Conservation (phyloP, 2,888 invertebrate genomes). For the Heliconius hortense region DNA sequence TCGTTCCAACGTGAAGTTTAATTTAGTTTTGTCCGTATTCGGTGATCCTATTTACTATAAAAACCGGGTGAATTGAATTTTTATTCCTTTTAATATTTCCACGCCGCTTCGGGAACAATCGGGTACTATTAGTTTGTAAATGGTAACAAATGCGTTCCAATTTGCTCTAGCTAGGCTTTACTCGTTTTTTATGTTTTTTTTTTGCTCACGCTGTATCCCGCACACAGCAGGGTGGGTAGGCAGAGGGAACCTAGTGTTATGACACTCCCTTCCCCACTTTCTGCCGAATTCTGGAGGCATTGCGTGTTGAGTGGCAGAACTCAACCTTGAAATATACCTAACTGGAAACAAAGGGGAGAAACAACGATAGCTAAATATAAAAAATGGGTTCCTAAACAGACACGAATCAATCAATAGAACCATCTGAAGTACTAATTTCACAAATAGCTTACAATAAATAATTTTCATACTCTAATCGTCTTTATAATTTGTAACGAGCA, state of each 20-base stretch:
- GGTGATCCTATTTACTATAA: constrained; percentile 27
- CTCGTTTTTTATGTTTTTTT: not conserved
- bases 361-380: not conserved
- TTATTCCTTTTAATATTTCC: constrained; percentile 9
- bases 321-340: too few relatives aligned
- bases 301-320: too few relatives aligned
- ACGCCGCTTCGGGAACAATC: constrained; percentile 2
- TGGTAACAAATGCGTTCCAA: constrained; percentile 20
- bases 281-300: too few relatives aligned
- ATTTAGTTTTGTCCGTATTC: constrained; percentile 42
- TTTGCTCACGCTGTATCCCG: not conserved
- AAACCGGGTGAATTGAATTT: constrained; percentile 17
- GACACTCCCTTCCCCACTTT: too few relatives aligned
- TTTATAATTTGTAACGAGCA: constrained; percentile 19
- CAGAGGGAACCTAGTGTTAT: too few relatives aligned
- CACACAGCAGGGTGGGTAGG: too few relatives aligned
- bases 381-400: not conserved
- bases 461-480: constrained; percentile 33
- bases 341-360: not conserved
- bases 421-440: constrained; percentile 26
- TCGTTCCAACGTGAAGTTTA: constrained; percentile 48
- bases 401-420: constrained; percentile 22
- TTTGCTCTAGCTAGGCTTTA: not conserved
- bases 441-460: constrained; percentile 31
- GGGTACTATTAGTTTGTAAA: constrained; percentile 18